Evolutionary conservation across 2,888 invertebrate genomes (phyloP).

Genomic region (Epiblema foenella): DNA sequence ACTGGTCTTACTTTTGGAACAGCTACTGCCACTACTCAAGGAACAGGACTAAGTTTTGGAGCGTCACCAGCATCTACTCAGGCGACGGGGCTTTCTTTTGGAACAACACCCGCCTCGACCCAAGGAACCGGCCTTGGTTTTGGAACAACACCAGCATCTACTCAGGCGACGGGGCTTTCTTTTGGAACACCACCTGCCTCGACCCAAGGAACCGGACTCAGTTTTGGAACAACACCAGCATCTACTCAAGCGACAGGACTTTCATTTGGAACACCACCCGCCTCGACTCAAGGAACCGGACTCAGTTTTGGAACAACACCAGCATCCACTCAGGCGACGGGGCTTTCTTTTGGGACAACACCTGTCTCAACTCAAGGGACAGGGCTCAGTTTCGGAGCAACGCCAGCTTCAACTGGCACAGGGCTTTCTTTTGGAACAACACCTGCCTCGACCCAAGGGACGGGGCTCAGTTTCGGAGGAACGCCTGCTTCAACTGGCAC

Average conservation of each 20-base stretch:
- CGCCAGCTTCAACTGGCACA: background rate
- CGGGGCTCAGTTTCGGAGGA: constrained; percentile 7
- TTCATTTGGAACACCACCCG: constrained; percentile 48
- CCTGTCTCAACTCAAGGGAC: background rate
- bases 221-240: constrained; percentile 47
- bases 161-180: constrained; percentile 8
- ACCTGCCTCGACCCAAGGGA: background rate
- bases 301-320: constrained; percentile 38
- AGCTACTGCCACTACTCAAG: constrained; percentile 19
- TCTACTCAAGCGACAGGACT: constrained; percentile 47
- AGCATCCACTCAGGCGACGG: background rate
- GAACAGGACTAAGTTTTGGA: constrained; percentile 13
- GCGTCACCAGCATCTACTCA: constrained; percentile 4
- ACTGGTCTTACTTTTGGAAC: constrained; percentile 16
- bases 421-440: background rate
- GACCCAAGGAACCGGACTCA: constrained; percentile 46
- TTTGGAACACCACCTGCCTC: constrained; percentile 33
- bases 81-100: constrained; percentile 13
- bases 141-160: constrained; percentile 19
- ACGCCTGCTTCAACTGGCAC: background rate
- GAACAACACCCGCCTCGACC: constrained; percentile 17
- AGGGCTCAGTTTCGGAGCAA: background rate
- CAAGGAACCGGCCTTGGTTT: constrained; percentile 42
- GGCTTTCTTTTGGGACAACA: constrained; percentile 48
- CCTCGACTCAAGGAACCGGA: constrained; percentile 10